Evolutionary conservation across 2,113 vertebrate genomes (phyloP).

Genomic region (Gracilinanus agilis): DNA sequence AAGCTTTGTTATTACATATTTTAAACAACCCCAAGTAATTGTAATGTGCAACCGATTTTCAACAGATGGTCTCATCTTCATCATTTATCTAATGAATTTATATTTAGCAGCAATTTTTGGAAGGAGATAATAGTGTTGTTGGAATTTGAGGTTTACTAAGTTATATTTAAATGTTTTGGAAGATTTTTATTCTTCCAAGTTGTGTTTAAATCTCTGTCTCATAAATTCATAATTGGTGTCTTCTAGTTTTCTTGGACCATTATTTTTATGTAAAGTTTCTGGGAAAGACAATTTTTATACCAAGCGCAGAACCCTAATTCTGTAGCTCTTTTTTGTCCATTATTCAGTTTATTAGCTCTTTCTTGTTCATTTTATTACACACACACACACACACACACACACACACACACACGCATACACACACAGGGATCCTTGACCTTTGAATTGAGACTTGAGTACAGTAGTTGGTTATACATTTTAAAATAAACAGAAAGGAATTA

Average conservation of each 20-base stretch:
- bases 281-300: slow-evolving; percentile 44
- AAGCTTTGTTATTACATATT: slow-evolving; percentile 39
- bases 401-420: not conserved
- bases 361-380: too few relatives aligned
- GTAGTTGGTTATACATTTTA: slow-evolving; percentile 25
- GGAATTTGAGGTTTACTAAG: slow-evolving; percentile 60
- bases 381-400: not conserved
- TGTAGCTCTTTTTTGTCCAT: not conserved
- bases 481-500: slow-evolving; percentile 58
- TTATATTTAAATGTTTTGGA: slow-evolving; percentile 57
- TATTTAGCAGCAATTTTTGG: slow-evolving; percentile 60
- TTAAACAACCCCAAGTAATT: slow-evolving; percentile 57
- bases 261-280: slow-evolving; percentile 60
- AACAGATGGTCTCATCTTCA: slow-evolving; percentile 48
- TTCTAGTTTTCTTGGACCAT: slow-evolving; percentile 43
- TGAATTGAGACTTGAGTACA: slow-evolving; percentile 6
- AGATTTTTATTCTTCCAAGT: slow-evolving; percentile 34
- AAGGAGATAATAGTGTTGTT: slow-evolving; percentile 52
- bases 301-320: slow-evolving; percentile 2
- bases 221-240: slow-evolving; percentile 63
- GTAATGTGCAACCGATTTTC: slow-evolving; percentile 32
- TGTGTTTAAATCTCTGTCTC: slow-evolving; percentile 56
- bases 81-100: slow-evolving; percentile 50
- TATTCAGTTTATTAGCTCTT: slow-evolving; percentile 24
- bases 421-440: not conserved